Percentiles rank a stretch among this genome's conserved stretches.
Evolutionary conservation across 1,140 invertebrate genomes (phyloP).

Genomic region (Caenorhabditis inopinata): DNA sequence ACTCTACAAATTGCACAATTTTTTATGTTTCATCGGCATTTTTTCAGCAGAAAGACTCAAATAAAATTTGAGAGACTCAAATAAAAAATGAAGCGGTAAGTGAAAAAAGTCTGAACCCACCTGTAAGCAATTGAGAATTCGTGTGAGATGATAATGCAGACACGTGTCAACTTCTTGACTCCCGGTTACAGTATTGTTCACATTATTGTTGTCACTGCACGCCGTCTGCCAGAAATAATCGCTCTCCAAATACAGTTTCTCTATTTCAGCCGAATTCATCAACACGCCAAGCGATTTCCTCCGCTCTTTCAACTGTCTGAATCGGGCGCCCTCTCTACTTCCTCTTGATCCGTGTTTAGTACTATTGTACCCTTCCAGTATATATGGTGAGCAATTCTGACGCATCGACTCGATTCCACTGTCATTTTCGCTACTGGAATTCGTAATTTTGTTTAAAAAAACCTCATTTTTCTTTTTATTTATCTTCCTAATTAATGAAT

Average conservation of each 20-base stretch:
- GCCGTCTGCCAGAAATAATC: constrained; percentile 48
- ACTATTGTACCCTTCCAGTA: constrained; percentile 6
- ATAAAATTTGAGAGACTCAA: too few relatives aligned
- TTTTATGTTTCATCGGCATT: too few relatives aligned
- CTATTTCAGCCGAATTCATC: constrained; percentile 41
- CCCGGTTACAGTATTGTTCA: background rate
- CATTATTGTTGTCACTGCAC: background rate
- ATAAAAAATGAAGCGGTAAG: too few relatives aligned
- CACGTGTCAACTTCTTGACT: constrained; percentile 44
- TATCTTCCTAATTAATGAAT: constrained; percentile 37
- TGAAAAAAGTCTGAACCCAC: too few relatives aligned
- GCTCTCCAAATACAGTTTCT: constrained; percentile 40
- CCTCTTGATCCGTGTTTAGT: constrained; percentile 22
- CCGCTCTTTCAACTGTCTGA: constrained; percentile 41
- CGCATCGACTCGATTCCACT: constrained; percentile 50
- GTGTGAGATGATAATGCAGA: constrained; percentile 39
- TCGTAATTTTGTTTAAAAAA: background rate
- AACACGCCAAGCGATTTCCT: constrained; percentile 45
- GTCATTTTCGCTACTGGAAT: constrained; percentile 51
- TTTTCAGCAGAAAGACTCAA: too few relatives aligned
- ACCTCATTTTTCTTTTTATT: background rate
- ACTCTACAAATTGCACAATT: background rate
- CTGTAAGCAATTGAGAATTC: constrained; percentile 36
- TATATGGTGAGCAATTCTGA: constrained; percentile 47
- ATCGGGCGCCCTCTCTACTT: background rate